Percentiles rank a stretch among this genome's conserved stretches.
Conservation (phyloP, 2,888 invertebrate species). For the Mythimna lalbum region DNA sequence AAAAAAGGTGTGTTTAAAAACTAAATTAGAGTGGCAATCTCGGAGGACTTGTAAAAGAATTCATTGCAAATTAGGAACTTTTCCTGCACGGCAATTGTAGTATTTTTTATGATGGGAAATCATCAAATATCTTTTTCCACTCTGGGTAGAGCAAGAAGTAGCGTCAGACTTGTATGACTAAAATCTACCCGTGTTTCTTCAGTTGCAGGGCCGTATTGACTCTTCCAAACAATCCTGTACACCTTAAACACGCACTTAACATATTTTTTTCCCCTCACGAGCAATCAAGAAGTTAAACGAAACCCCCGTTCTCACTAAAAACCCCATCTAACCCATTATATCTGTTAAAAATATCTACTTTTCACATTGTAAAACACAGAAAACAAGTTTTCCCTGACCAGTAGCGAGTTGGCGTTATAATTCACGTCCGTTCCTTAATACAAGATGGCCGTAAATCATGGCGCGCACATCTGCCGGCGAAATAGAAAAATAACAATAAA, state of each 20-base stretch:
- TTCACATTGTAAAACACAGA: constrained; percentile 55
- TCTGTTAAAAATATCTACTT: constrained; percentile 45
- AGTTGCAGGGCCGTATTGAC: neutral
- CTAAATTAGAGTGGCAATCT: no score
- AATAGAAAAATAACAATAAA: constrained; percentile 91
- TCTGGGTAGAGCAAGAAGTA: no score
- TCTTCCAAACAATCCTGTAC: no score
- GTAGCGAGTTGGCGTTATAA: constrained; percentile 76
- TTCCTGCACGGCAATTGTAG: no score
- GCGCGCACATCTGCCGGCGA: constrained; percentile 88
- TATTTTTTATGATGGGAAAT: no score
- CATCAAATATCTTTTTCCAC: no score
- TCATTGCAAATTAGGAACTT: no score
- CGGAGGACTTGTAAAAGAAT: no score
- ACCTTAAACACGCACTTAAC: neutral
- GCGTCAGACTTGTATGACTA: no score
- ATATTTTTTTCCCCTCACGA: no score
- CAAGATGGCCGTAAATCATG: constrained; percentile 86
- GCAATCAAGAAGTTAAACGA: neutral
- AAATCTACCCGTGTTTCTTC: neutral
- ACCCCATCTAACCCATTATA: constrained; percentile 2
- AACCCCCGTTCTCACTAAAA: constrained; percentile 17
- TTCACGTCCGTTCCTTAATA: constrained; percentile 85
- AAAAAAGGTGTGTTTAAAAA: no score
- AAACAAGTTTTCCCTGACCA: constrained; percentile 73